Base-by-base conservation (phyloP, 2,888 invertebrate genomes). In the Catocala fraxini region DNA sequence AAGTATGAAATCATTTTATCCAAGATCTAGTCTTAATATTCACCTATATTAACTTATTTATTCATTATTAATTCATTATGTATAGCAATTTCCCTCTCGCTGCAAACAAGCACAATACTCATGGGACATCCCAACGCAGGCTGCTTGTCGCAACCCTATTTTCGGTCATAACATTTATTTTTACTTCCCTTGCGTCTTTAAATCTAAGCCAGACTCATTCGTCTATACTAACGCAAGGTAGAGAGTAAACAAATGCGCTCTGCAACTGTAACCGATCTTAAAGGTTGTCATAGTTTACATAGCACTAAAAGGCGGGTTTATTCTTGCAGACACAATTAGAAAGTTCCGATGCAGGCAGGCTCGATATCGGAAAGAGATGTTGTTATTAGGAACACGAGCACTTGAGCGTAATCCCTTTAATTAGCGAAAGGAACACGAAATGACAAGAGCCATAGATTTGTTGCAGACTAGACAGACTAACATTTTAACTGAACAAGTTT, bases 391-490 rank as follows among this genome's bases (percentile, higher is more conserved):
- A 84, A 77, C 74, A 72, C 80, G 77, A 79, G 79, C 81, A 76
- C 72, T 80, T 71, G 79, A 71, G 74, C 77, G 81, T 87, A 84
- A 89, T 89, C 86, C 87, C 82, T 84, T 89, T 90, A 90, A 91
- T 90, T 89, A 89, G 86, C 85, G 79, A 76, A 74, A 75, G 80
- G 79, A 76, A 85, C 82, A 83, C 74, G 73, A 80, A 84, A 86
- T 81, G 81, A 81, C 80, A 83, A 77, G 77, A 70, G 49, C 63
- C 65, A 64, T 25, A 73, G 68, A 61, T 61, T 57, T 49, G 60
- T 49, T 45, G 55, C 52, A 48, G 46, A 10, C 15, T 52, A 71
- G 74, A 73, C 55, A 46, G 48, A 70, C 49, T 25, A 13, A 13
- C 0, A 4, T 25, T 6, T 15, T 15, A 43, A 43, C 9, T 39